Base-by-base conservation (phyloP, 2,888 invertebrate species). In the Coelinius sp. region DNA sequence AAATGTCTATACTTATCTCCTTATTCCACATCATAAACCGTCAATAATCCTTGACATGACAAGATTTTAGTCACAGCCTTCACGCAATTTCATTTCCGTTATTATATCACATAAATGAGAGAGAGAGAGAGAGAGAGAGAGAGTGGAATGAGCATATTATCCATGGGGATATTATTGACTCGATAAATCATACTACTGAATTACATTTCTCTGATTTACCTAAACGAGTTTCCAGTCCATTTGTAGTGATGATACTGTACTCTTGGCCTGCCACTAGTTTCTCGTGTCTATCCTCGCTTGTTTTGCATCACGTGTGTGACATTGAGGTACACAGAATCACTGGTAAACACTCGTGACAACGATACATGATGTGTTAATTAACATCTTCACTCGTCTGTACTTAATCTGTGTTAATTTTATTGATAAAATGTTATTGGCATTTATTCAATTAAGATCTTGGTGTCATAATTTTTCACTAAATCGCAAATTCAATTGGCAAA, bases 401-500 rank as follows among this genome's bases (percentile, higher is more conserved):
- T n/a, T n/a, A n/a, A n/a, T n/a, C n/a, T 49, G 17, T 20, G 46
- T n/a, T 49, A 20, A 49, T 49, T 49, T 20, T 20, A 49, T 20
- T 20, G 46, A 20, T 17, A 49, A 49, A 49, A 14, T 7, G 7
- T n/a, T 3, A 49, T 49, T 49, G 46, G 17, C 20, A 49, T 49
- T 49, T 20, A 14, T 49, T 49, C 7, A 3, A n/a, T 44, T 44
- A 24, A n/a, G n/a, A n/a, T n/a, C n/a, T n/a, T n/a, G n/a, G n/a
- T n/a, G n/a, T n/a, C n/a, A n/a, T n/a, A 31, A 31, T 31, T 31
- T 6, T 8, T 8, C 31, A 31, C 31, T 6, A 8, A 6, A 31
- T 31, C 31, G 31, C 31, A 31, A 76, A 76, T 72, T 72, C 53
- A 69, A 74, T 77, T 76, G 69, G n/a, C n/a, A 76, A 73, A 77